Evolutionary conservation across 2,797 vertebrate species (phyloP).

Genomic region (Cyprinella venusta): DNA sequence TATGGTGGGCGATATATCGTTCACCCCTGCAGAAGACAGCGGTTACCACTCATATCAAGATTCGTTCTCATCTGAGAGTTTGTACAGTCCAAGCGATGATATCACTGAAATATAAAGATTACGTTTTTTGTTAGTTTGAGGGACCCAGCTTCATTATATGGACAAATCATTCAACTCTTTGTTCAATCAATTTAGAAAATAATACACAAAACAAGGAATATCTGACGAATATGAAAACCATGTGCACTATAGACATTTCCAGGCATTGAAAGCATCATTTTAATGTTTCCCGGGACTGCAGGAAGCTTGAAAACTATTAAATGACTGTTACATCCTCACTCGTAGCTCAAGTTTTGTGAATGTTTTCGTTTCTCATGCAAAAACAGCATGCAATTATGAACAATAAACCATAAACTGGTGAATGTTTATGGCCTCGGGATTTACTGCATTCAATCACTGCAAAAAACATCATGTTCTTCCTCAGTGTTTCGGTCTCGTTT

Average conservation of each 20-base stretch:
- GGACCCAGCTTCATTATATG: neutral
- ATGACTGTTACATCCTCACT: neutral
- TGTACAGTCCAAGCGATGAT: too few relatives aligned
- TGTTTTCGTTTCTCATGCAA: neutral
- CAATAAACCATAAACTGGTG: neutral
- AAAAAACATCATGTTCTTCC: neutral
- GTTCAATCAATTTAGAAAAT: neutral
- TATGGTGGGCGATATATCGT: too few relatives aligned
- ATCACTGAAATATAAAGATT: too few relatives aligned
- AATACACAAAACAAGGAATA: too few relatives aligned
- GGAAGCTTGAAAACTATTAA: neutral
- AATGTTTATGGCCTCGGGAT: neutral
- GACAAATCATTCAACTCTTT: neutral
- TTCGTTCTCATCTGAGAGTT: too few relatives aligned
- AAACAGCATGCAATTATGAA: neutral
- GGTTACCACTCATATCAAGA: too few relatives aligned
- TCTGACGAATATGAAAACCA: neutral
- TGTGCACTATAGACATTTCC: neutral
- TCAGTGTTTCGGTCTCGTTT: neutral
- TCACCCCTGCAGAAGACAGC: too few relatives aligned
- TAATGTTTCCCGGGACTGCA: neutral
- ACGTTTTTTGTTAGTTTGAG: neutral
- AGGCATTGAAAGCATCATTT: neutral
- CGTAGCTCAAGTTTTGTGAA: neutral
- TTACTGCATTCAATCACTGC: neutral